Conservation (phyloP, 2,888 invertebrate genomes). For the Peribatodes rhomboidaria region DNA sequence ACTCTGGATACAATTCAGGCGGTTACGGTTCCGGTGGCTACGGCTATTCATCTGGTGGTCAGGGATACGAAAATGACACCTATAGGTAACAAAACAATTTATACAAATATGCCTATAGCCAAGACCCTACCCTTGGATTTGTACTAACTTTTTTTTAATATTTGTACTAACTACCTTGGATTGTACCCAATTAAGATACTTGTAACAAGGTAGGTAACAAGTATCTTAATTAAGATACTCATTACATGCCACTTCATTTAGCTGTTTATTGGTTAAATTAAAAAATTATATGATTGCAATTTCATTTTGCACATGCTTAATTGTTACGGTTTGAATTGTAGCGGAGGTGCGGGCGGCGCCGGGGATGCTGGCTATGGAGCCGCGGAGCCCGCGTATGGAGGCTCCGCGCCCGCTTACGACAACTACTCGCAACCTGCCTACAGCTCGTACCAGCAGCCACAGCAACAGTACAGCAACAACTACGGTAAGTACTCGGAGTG, state of each 20-base stretch:
- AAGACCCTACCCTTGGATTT: too few species aligned
- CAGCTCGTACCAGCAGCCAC: slow-evolving; percentile 75
- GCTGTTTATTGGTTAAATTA: too few species aligned
- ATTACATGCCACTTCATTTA: not conserved
- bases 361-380: slow-evolving; percentile 80
- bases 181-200: too few species aligned
- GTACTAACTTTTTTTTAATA: too few species aligned
- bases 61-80: slow-evolving; percentile 75
- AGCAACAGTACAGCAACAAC: slow-evolving; percentile 72
- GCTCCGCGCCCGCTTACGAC: slow-evolving; percentile 69
- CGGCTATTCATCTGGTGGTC: slow-evolving; percentile 74
- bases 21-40: slow-evolving; percentile 71
- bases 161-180: too few species aligned
- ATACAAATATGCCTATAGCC: not conserved
- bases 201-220: too few species aligned
- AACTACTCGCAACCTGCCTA: slow-evolving; percentile 75
- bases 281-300: too few species aligned
- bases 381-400: slow-evolving; percentile 72
- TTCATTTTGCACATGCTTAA: not conserved
- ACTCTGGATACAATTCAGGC: slow-evolving; percentile 69
- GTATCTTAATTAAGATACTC: too few species aligned
- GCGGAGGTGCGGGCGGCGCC: slow-evolving; percentile 66
- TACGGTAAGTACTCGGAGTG: slow-evolving; percentile 72
- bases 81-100: slow-evolving; percentile 65
- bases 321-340: not conserved